Conservation (phyloP, 2,113 vertebrate species). For the Fukomys damarensis region DNA sequence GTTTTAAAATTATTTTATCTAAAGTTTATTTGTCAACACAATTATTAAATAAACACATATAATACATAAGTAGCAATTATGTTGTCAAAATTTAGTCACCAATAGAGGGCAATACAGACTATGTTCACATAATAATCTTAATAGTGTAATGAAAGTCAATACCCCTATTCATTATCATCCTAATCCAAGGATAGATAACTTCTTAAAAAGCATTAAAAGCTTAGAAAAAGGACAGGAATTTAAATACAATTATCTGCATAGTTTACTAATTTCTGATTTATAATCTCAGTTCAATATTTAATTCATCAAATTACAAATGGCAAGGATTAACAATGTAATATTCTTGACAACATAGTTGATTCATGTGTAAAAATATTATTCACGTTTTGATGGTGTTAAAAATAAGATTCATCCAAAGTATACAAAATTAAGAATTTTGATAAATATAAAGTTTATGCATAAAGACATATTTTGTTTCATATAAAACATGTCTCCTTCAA, state of each 20-base stretch:
- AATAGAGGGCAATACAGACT: constrained; percentile 65
- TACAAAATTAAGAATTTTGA: background rate
- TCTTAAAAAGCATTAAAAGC: background rate
- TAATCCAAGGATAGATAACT: constrained; percentile 30
- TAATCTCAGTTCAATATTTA: constrained; percentile 36
- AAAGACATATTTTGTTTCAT: background rate
- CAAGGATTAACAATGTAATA: constrained; percentile 2
- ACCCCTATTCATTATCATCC: constrained; percentile 6
- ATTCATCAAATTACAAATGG: constrained; percentile 8
- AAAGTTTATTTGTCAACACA: background rate
- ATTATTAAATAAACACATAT: constrained; percentile 20
- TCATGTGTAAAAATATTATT: constrained; percentile 13
- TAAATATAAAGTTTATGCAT: background rate
- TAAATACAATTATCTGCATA: background rate
- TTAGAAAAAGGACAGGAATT: background rate
- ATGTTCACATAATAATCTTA: background rate
- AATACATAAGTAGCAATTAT: background rate
- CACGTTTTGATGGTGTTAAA: background rate
- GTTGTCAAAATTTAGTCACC: constrained; percentile 54
- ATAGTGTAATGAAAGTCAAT: background rate
- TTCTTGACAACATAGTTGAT: background rate
- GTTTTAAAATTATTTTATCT: background rate
- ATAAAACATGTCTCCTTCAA: background rate
- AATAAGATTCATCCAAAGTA: constrained; percentile 24
- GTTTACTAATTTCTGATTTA: constrained; percentile 49